A percentile compares a stretch with the other conserved stretches of the same genome.
Evolutionary conservation across 2,797 vertebrate genomes (phyloP).

Genomic region (Hydrolagus colliei): DNA sequence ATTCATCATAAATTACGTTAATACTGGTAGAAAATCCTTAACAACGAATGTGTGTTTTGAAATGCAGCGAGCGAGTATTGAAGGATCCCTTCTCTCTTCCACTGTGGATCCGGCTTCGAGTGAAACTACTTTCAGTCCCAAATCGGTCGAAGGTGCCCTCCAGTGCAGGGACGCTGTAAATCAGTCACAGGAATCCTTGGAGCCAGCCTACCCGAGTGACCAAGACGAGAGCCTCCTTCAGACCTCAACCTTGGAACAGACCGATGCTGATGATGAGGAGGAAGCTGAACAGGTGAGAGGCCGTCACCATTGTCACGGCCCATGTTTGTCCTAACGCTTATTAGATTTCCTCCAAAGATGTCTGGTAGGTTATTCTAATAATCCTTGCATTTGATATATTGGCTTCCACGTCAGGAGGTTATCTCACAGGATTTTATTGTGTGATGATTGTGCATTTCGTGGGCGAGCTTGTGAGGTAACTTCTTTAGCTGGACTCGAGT

Average conservation of each 20-base stretch:
- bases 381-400: too few relatives aligned
- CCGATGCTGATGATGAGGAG: constrained; percentile 76
- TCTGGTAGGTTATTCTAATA: too few relatives aligned
- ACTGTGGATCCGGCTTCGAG: constrained; percentile 57
- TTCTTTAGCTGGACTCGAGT: too few relatives aligned
- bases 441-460: too few relatives aligned
- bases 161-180: constrained; percentile 57
- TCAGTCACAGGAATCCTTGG: constrained; percentile 65
- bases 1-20: too few relatives aligned
- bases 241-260: constrained; percentile 57
- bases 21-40: too few relatives aligned
- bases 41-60: not conserved
- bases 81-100: constrained; percentile 63
- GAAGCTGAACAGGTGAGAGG: constrained; percentile 66
- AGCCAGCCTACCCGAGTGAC: constrained; percentile 61
- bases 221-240: constrained; percentile 63
- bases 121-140: constrained; percentile 57
- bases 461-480: too few relatives aligned
- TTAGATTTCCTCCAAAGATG: too few relatives aligned
- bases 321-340: too few relatives aligned
- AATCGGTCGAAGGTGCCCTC: constrained; percentile 53
- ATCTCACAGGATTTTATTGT: too few relatives aligned
- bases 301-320: too few relatives aligned
- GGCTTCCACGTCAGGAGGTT: too few relatives aligned
- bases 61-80: constrained; percentile 61